phyloP scores from a whole-genome alignment of 2,797 vertebrate genomes.

The Mustela erminea region DNA sequence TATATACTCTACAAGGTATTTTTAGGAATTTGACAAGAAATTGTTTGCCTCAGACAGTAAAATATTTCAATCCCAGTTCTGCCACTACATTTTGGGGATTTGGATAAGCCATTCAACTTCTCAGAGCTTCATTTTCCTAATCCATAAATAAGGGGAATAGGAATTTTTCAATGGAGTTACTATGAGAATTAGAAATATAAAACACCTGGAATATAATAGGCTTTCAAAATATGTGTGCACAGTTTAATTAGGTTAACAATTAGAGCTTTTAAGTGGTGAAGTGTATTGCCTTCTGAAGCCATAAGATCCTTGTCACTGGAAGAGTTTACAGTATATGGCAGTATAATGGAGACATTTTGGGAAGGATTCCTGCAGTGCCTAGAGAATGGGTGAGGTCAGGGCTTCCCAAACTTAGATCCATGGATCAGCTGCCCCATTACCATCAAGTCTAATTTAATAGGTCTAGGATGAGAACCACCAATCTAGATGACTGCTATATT shows the following conservation, averaged over 20 bases:
- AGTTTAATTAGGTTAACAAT: constrained; percentile 48
- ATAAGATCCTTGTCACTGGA: neutral
- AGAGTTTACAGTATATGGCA: neutral
- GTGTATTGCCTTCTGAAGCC: neutral
- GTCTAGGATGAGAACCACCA: neutral
- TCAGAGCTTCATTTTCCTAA: constrained; percentile 3
- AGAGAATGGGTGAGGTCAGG: neutral
- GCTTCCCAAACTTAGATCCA: constrained; percentile 40
- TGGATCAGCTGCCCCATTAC: neutral
- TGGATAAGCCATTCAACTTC: neutral
- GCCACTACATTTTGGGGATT: neutral
- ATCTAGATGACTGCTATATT: constrained; percentile 5
- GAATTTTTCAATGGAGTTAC: neutral
- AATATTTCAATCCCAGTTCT: neutral
- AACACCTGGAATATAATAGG: neutral
- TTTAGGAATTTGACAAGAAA: constrained; percentile 51
- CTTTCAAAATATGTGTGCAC: neutral
- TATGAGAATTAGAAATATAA: constrained; percentile 46
- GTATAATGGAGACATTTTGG: neutral
- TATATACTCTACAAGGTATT: neutral
- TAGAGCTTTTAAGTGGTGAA: constrained; percentile 31
- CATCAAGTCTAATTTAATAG: constrained; percentile 61
- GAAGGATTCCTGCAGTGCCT: neutral
- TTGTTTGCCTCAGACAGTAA: neutral
- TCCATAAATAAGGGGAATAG: neutral